A percentile compares a stretch with the other conserved stretches of the same genome.
These are phyloP conservation scores for Vanessa tameamea DNA, from an alignment of 1,140 invertebrate genomes.

Conservation along the genomic window DNA sequence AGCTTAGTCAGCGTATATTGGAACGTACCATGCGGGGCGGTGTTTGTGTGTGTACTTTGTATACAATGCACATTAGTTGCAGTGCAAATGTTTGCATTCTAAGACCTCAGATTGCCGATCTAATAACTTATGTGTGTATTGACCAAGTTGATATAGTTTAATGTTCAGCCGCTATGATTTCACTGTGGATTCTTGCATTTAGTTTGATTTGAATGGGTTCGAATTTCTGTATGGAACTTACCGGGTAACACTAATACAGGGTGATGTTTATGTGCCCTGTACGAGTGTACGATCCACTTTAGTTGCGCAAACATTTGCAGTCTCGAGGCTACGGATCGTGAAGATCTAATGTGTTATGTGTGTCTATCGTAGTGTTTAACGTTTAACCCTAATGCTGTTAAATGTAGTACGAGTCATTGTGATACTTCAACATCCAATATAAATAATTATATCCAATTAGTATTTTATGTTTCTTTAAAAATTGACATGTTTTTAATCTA, in stretches of 20 bases:
- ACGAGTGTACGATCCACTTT: constrained; percentile 2
- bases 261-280: background rate
- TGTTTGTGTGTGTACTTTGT: constrained; percentile 18
- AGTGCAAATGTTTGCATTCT: constrained; percentile 22
- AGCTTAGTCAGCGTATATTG: constrained; percentile 23
- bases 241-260: constrained; percentile 3
- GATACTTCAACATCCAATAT: no score
- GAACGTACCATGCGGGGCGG: constrained; percentile 19
- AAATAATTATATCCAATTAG: no score
- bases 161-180: background rate
- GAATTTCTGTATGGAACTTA: background rate
- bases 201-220: background rate
- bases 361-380: background rate
- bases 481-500: no score
- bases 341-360: background rate
- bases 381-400: background rate
- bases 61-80: constrained; percentile 20
- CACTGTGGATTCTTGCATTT: background rate
- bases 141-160: constrained; percentile 3
- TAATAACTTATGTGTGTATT: constrained; percentile 16
- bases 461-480: no score
- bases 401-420: background rate
- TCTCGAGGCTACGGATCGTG: background rate
- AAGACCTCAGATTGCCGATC: constrained; percentile 8
- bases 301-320: constrained; percentile 1